Evolutionary conservation across 2,888 invertebrate genomes (phyloP), one percentile per base, ranked within the genome.

Genomic region (Leptinotarsa haldemani): DNA sequence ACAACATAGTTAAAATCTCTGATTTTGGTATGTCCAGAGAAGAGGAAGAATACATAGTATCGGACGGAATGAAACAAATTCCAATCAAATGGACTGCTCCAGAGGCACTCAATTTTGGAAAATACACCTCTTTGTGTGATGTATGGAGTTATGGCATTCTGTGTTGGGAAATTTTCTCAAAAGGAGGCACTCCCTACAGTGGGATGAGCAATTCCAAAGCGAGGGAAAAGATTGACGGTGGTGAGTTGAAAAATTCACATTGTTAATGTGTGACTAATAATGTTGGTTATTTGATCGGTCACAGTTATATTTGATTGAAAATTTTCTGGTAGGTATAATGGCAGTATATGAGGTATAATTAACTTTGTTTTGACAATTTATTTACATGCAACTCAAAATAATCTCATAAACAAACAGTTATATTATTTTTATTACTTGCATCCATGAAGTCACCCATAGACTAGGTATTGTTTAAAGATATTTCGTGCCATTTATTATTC

Each of bases 81-180:
- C 98, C 98, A 0, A 97, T 98, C 76, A 98, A 98, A 88, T 98
- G 98, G 98, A 98, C 98, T 0, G 97, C 98, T 2, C 98, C 98
- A 0, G 98, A 98, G 88, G 97, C 98, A 3, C 89, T 98, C 15
- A 97, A 97, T 88, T 97, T 95, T 86, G 97, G 97, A 93, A 86
- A 88, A 87, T 98, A 98, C 87, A 98, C 97, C 13, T 94, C 97
- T 0, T 88, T 97, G 9, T 97, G 97, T 87, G 98, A 98, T 88
- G 97, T 98, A 64, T 98, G 98, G 98, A 97, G 97, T 83, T 98
- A 95, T 86, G 98, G 97, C 4, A 95, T 98, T 79, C 89, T 98
- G 73, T 95, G 96, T 90, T 98, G 97, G 97, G 98, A 98, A 89
- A 95, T 98, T 84, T 98, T 97, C 89, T 95, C 97, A 0, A 92